Base-by-base conservation (phyloP, 2,888 invertebrate species). In the Hypena proboscidalis region DNA sequence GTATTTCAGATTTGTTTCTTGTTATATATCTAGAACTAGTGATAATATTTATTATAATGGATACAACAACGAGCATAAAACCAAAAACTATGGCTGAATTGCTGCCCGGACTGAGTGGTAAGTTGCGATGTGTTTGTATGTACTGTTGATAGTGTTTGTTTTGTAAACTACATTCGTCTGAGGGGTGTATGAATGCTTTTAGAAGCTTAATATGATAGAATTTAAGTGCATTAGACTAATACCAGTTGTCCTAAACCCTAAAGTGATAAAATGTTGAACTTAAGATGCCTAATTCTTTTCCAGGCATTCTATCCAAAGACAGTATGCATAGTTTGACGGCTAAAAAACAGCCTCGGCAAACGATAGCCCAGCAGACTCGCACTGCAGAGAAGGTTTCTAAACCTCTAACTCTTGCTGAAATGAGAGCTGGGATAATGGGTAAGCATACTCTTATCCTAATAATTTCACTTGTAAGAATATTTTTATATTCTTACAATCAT, bases 61-160 rank as follows among this genome's bases (percentile, higher is more conserved):
- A 83, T 45, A 61, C 74, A 41, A 65, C 73, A 7, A 56, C 64
- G 15, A 52, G 52, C 36, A 62, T 60, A 41, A 81, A 77, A 53
- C 74, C 88, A n/a, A 81, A 67, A 58, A 71, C 82, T 3, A 69
- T 89, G 48, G 78, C 82, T 4, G 86, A 88, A 64, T 56, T 87
- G 40, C 57, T 89, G 36, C 85, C 86, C 7, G 70, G 57, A 29
- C 62, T 89, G 17, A 70, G 70, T 33, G 77, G 86, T 86, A 60
- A 56, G 73, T 58, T 25, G 9, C 13, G 8, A 25, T 32, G 5
- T 38, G 49, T 42, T 21, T 51, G 43, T 41, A 38, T 22, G 45
- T 20, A 7, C 7, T n/a, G n/a, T n/a, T n/a, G n/a, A n/a, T n/a
- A n/a, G n/a, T n/a, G n/a, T n/a, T n/a, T n/a, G n/a, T n/a, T n/a